Evolutionary conservation across 1,140 invertebrate species (phyloP).

Genomic region (Andricus grossulariae): DNA sequence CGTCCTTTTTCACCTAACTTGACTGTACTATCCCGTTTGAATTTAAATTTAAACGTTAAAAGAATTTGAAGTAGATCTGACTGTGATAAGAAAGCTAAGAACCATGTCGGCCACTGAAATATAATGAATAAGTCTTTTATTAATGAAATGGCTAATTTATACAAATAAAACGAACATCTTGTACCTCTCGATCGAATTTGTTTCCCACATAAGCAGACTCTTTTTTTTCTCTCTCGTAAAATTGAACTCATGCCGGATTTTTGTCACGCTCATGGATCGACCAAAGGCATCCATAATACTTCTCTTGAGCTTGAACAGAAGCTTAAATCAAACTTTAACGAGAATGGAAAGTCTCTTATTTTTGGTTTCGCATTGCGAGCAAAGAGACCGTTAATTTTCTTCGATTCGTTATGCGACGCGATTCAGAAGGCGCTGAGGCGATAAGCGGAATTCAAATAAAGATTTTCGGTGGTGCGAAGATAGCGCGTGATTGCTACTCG

Average conservation of each 20-base stretch:
- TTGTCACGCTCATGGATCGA: neutral
- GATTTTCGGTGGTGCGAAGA: conserved; percentile 64
- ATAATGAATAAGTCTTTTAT: too few relatives aligned
- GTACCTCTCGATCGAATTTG: conserved; percentile 26
- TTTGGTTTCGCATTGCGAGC: conserved; percentile 29
- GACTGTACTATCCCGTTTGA: too few relatives aligned
- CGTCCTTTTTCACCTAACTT: too few relatives aligned
- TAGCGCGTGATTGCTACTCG: conserved; percentile 58
- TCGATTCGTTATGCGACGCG: conserved; percentile 57
- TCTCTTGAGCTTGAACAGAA: neutral
- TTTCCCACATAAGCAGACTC: conserved; percentile 33
- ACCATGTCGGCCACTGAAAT: too few relatives aligned
- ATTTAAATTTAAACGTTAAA: too few relatives aligned
- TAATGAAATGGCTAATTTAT: neutral
- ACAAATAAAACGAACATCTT: neutral
- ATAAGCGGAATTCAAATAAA: conserved; percentile 68
- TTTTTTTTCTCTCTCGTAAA: conserved; percentile 7
- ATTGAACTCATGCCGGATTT: neutral
- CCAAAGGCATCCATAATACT: conserved; percentile 4
- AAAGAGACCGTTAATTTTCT: conserved; percentile 56
- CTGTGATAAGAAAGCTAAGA: too few relatives aligned
- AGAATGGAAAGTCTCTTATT: conserved; percentile 54
- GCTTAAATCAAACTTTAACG: conserved; percentile 56
- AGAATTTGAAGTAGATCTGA: too few relatives aligned
- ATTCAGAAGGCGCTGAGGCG: conserved; percentile 51